Base-by-base conservation (phyloP, 2,888 invertebrate genomes). In the Steromphala cineraria region DNA sequence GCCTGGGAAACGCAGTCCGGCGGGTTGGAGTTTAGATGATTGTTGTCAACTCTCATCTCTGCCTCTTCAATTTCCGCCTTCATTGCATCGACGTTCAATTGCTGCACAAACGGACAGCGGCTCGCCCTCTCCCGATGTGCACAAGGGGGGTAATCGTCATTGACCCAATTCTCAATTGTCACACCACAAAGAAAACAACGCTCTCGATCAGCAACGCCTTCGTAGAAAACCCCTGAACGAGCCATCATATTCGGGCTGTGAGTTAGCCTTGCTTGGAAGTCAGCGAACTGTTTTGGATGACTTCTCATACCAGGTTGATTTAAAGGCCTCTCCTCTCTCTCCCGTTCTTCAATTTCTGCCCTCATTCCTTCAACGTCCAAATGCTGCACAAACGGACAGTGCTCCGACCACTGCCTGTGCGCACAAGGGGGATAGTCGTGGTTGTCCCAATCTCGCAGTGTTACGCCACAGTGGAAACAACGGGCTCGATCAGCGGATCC, bases 341-440 rank as follows among this genome's bases (percentile, higher is more conserved):
- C 71, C 31, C 40, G n/a, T 3, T 71, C 36, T 40, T 71, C 71
- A 40, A 71, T 71, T 36, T 71, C 71, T 71, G 10, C 36, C 24
- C 36, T 71, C 71, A 71, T 71, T 17, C 36, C 71, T 10, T 71
- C 40, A 28, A 71, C 40, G 40, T 71, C 71, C 17, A 71, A 36
- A 3, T 31, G 31, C 17, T 71, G 71, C 10, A 71, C 71, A 13
- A 31, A 71, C 4, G 71, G 71, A 36, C 71, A 71, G 19, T 71
- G 28, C 31, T 31, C 36, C 7, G 71, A 71, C 56, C 24, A 24
- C 31, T 71, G 71, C 0, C 19, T 2, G 19, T 71, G 71, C 10
- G 71, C 71, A 71, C 36, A 71, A 10, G 40, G 71, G 10, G 71
- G 71, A 19, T 71, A 71, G n/a, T 71, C 71, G 71, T 71, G 40